Percentiles rank a stretch among this genome's conserved stretches.
Conservation (phyloP, 2,888 invertebrate genomes). For the Cotesia congregata region DNA sequence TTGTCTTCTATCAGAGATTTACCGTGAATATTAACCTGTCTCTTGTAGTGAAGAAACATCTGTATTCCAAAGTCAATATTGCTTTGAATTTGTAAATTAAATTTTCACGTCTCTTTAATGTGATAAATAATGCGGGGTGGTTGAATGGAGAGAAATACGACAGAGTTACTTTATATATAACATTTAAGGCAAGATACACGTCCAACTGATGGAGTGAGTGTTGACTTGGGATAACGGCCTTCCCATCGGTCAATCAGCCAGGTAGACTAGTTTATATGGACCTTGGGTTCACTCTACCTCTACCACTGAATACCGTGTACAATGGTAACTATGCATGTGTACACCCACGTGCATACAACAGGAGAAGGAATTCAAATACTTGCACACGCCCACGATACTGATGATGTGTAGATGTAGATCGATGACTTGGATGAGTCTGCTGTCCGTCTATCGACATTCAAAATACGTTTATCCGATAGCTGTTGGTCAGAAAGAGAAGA, state of each 20-base stretch:
- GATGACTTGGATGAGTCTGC: conserved; percentile 17
- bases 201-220: conserved; percentile 68
- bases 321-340: neutral
- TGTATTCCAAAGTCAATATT: neutral
- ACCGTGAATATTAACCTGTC: neutral
- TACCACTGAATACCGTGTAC: neutral
- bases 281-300: conserved; percentile 2
- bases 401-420: conserved; percentile 18
- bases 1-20: neutral
- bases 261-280: conserved; percentile 57
- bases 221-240: conserved; percentile 70
- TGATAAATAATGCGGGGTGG: conserved; percentile 36
- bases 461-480: conserved; percentile 31
- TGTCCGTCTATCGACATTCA: conserved; percentile 27
- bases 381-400: neutral
- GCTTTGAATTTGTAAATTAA: conserved; percentile 20
- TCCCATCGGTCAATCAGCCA: conserved; percentile 70
- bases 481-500: conserved; percentile 45
- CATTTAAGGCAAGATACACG: conserved; percentile 52
- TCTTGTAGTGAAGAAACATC: neutral
- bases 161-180: conserved; percentile 30
- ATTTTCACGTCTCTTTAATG: conserved; percentile 21
- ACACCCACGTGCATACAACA: neutral
- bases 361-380: neutral
- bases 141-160: conserved; percentile 21